Conservation (phyloP, 2,888 invertebrate species). For the Diadegma fenestrale region DNA sequence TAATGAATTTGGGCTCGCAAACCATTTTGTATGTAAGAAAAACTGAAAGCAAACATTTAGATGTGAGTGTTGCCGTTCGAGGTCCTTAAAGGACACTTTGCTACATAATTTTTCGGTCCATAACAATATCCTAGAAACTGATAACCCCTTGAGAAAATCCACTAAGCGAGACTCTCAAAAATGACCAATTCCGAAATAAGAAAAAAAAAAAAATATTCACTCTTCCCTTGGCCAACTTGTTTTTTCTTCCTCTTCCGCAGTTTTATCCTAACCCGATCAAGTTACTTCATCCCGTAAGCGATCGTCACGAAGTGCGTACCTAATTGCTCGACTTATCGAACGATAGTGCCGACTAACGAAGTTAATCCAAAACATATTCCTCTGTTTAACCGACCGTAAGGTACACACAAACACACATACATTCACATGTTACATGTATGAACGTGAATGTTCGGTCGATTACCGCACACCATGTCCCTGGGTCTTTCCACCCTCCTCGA, state of each 20-base stretch:
- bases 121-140: not conserved
- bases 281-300: not conserved
- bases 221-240: not conserved
- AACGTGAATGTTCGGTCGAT: slow-evolving; percentile 78
- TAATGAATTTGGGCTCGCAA: too few species aligned
- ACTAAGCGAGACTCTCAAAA: not conserved
- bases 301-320: slow-evolving; percentile 55
- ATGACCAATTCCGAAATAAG: not conserved
- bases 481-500: slow-evolving; percentile 44
- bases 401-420: slow-evolving; percentile 58
- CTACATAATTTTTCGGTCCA: not conserved
- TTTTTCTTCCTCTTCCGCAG: not conserved
- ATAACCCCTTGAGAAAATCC: not conserved
- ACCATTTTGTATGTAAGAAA: too few species aligned
- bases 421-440: slow-evolving; percentile 41
- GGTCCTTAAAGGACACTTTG: not conserved
- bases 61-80: too few species aligned
- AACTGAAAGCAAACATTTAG: too few species aligned
- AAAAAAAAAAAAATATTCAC: not conserved
- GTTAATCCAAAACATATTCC: slow-evolving; percentile 84
- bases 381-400: slow-evolving; percentile 83
- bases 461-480: slow-evolving; percentile 65
- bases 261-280: not conserved
- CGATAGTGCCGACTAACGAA: slow-evolving; percentile 71
- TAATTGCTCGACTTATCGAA: slow-evolving; percentile 78